Conservation (phyloP, 2,888 invertebrate species). For the Hydroisotoma schaefferi region DNA sequence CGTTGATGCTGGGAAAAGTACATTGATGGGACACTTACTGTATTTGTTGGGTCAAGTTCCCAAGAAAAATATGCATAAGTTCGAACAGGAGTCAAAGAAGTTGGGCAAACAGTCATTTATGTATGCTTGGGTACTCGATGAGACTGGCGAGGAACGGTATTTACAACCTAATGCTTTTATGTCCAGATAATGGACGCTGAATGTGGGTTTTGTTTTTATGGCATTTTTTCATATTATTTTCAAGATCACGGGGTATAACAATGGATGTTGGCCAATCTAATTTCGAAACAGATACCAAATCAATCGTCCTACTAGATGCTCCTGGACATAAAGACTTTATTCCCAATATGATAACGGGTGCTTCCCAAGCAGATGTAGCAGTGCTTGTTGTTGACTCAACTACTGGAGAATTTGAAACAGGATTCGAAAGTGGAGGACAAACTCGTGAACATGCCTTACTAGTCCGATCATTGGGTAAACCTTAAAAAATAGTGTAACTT, state of each 20-base stretch:
- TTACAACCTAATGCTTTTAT: not conserved
- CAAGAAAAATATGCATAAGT: constrained; percentile 87
- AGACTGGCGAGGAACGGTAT: constrained; percentile 91
- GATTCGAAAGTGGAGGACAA: constrained; percentile 96
- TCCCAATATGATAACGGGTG: constrained; percentile 99
- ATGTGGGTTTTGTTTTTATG: not conserved
- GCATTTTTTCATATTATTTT: constrained; percentile 6
- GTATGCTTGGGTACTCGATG: constrained; percentile 98
- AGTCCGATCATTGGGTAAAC: constrained; percentile 68
- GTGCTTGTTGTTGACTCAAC: constrained; percentile 90
- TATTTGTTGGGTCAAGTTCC: constrained; percentile 82
- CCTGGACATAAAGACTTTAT: constrained; percentile 99
- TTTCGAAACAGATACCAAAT: constrained; percentile 82
- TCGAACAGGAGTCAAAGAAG: constrained; percentile 95
- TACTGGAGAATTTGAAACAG: constrained; percentile 96
- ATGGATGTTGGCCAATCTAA: constrained; percentile 96
- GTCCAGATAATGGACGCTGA: not conserved
- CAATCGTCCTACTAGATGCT: constrained; percentile 84
- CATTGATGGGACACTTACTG: constrained; percentile 92
- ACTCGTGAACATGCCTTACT: constrained; percentile 94
- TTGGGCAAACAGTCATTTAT: constrained; percentile 96
- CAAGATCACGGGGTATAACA: constrained; percentile 86
- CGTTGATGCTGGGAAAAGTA: constrained; percentile 96
- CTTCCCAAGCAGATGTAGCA: constrained; percentile 97
- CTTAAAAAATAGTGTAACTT: not conserved